Evolutionary conservation across 2,113 vertebrate species (phyloP).

Genomic region (Cynopterus brachyotis): DNA sequence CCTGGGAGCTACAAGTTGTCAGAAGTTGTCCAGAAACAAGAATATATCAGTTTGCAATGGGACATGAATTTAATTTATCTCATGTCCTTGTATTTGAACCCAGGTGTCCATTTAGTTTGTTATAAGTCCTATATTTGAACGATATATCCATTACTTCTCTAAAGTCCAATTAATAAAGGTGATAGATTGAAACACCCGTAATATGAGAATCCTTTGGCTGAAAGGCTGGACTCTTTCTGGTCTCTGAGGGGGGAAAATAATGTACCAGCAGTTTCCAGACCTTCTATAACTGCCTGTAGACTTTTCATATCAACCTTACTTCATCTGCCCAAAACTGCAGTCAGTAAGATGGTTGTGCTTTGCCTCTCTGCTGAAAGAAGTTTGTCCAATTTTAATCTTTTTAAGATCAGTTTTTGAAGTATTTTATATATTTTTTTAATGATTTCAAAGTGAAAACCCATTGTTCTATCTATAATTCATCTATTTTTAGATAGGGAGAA

Average conservation of each 20-base stretch:
- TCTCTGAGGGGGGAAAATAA: neutral
- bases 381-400: neutral
- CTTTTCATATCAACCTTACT: neutral
- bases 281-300: neutral
- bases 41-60: neutral
- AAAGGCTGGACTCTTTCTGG: neutral
- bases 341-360: neutral
- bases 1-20: neutral
- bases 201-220: neutral
- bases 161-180: neutral
- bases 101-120: neutral
- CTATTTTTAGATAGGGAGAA: neutral
- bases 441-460: constrained; percentile 10
- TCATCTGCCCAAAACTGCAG: neutral
- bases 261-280: neutral
- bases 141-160: neutral
- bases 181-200: neutral
- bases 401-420: neutral
- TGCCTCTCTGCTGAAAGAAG: neutral
- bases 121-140: neutral
- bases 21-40: neutral
- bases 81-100: neutral
- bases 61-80: neutral
- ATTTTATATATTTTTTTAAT: neutral
- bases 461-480: neutral